These are phyloP conservation scores for Drosophila peninsularis DNA, from an alignment of 2,888 invertebrate species.

Conservation along the genomic window DNA sequence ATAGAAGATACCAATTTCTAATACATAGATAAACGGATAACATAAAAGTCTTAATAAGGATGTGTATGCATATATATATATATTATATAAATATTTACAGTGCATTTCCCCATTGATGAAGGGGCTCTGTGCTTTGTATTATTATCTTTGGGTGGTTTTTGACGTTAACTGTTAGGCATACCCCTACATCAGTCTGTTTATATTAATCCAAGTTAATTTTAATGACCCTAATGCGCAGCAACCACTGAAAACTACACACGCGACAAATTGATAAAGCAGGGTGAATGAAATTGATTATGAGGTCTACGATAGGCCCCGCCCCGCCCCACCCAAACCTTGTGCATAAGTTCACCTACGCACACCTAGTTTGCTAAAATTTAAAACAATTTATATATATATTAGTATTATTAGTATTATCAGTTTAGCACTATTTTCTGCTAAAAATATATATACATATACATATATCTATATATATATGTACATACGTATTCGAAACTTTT, in stretches of 20 bases:
- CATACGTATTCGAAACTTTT: background rate
- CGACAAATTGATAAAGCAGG: slow-evolving; percentile 19
- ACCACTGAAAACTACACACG: slow-evolving; percentile 23
- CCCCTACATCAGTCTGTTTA: background rate
- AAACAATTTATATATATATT: background rate
- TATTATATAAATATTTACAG: too few species aligned
- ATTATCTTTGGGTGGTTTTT: too few species aligned
- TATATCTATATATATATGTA: background rate
- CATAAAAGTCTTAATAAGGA: too few species aligned
- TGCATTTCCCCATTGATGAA: too few species aligned
- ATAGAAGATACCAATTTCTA: background rate
- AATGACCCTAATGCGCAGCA: slow-evolving; percentile 1
- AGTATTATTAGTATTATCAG: slow-evolving; percentile 3
- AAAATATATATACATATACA: background rate
- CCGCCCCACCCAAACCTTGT: background rate
- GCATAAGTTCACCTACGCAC: background rate
- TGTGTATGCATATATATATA: too few species aligned
- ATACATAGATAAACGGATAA: too few species aligned
- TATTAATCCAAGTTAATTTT: slow-evolving; percentile 28
- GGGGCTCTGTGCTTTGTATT: too few species aligned
- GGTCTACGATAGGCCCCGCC: background rate
- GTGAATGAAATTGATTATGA: background rate
- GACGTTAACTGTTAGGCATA: background rate
- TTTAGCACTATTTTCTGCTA: background rate
- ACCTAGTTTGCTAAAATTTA: background rate